Percentiles rank a stretch among this genome's conserved stretches.
Conservation (phyloP, 2,888 invertebrate species). For the Dione juno region DNA sequence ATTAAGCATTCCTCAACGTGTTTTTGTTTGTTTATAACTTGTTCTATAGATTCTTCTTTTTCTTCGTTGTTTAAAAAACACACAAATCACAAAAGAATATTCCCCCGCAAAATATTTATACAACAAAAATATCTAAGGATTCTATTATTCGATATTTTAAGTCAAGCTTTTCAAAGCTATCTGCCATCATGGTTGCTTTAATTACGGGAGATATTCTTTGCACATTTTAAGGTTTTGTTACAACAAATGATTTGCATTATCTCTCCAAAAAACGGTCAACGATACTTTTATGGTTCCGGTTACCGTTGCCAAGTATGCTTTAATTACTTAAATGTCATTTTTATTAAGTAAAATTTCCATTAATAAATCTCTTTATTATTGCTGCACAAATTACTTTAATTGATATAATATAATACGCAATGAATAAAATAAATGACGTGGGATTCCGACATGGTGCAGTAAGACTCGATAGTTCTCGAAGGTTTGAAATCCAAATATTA, state of each 20-base stretch:
- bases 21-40: neutral
- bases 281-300: too few species aligned
- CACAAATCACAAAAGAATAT: slow-evolving; percentile 9
- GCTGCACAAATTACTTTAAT: too few species aligned
- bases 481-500: too few species aligned
- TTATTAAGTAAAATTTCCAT: neutral
- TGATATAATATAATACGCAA: too few species aligned
- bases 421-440: too few species aligned
- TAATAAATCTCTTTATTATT: too few species aligned
- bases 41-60: slow-evolving; percentile 6
- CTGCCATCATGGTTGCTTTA: slow-evolving; percentile 19
- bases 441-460: too few species aligned
- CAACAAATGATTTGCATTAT: slow-evolving; percentile 8
- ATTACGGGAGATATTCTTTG: slow-evolving; percentile 3
- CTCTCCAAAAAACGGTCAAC: neutral
- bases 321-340: neutral
- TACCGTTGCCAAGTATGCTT: neutral
- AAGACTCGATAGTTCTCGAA: too few species aligned
- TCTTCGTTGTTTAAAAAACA: neutral
- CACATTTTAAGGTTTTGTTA: slow-evolving; percentile 17
- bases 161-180: slow-evolving; percentile 28
- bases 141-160: slow-evolving; percentile 30
- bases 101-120: slow-evolving; percentile 15
- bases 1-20: neutral
- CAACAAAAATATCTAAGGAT: slow-evolving; percentile 28